Evolutionary conservation across 2,888 invertebrate species (phyloP), one percentile per base, ranked within the genome.

Genomic region (Agriopis aurantiaria): DNA sequence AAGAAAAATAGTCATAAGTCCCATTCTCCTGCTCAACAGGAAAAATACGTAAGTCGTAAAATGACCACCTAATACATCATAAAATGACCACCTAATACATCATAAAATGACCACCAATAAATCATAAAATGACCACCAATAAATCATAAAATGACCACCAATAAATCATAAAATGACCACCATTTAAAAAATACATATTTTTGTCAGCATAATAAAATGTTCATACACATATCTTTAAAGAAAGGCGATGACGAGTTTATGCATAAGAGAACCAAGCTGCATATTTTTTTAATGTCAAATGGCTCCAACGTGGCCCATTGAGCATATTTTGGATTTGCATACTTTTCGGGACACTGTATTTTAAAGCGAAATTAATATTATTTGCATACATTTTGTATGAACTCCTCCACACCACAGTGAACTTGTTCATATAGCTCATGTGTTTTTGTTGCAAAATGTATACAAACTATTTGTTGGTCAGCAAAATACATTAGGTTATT

Each of bases 21-120:
- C 82, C 85, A 81, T 78, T 78, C 76, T 77, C 83, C 85, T 81
- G 85, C 72, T 85, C 85, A 85, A 87, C 86, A 80, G 82, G 85
- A n/a, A 69, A 73, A 74, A 72, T 72, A 68, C 73, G 75, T 71
- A 79, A 75, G 14, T 53, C 53, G 73, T 63, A 73, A 69, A 64
- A 71, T 61, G 52, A 68, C 69, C 69, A 68, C 66, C 70, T 66
- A 55, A 45, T 14, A 45, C 56, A 9, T 53, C 55, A 72, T 64
- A 72, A 71, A 67, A 68, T 61, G 48, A 69, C 68, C 73, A 71
- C 63, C 65, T 66, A 55, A 45, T 14, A 45, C 56, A 9, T 53
- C 55, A 72, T 64, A 72, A 71, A 67, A 68, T 61, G 48, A 69
- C 68, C 73, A 71, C 63, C 65, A 55, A 45, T 14, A 45, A 53